Conservation (phyloP, 2,113 vertebrate genomes). For the Phrynosoma platyrhinos region DNA sequence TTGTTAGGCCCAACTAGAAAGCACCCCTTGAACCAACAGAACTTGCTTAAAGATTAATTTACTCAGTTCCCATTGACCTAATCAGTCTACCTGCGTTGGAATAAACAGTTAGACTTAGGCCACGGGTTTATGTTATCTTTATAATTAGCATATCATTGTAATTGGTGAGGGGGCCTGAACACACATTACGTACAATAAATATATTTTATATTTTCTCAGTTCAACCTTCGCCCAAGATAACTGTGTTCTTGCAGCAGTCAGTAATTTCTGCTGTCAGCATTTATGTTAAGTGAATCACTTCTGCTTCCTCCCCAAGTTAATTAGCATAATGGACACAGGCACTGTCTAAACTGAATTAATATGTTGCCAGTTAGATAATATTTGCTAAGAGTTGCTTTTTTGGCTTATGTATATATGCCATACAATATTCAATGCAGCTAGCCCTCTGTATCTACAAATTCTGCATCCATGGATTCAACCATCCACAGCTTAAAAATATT, state of each 20-base stretch:
- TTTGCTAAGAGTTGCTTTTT: not conserved
- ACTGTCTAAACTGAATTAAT: not conserved
- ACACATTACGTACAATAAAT: not conserved
- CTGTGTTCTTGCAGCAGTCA: not conserved
- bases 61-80: no score
- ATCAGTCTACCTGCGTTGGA: no score
- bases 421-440: not conserved
- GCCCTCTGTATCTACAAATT: no score
- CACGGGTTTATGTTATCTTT: not conserved
- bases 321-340: not conserved
- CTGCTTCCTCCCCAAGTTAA: not conserved
- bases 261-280: not conserved
- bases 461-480: no score
- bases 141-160: no score
- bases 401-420: not conserved
- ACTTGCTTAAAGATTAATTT: no score
- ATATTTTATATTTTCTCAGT: not conserved
- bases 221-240: not conserved
- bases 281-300: not conserved
- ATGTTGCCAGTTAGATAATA: not conserved
- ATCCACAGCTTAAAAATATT: no score
- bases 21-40: no score
- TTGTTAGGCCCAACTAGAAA: not conserved
- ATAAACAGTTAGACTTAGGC: no score
- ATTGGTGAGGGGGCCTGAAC: no score